Evolutionary conservation across 2,888 invertebrate species (phyloP), one percentile per base, ranked within the genome.

Genomic region (Empis livida): DNA sequence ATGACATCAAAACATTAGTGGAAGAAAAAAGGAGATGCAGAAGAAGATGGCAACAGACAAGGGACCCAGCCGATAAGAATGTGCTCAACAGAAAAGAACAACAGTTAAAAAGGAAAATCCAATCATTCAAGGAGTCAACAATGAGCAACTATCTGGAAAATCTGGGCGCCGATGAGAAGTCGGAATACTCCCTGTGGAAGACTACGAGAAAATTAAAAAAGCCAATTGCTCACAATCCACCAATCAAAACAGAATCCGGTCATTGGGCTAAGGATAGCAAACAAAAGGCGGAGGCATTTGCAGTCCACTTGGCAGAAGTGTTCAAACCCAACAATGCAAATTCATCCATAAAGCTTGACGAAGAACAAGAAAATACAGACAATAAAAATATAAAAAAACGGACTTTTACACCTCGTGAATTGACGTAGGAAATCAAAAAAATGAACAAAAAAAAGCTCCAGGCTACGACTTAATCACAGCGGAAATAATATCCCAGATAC

Each of bases 381-480:
- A 15, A 11, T 15, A 38, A 3, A 14, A 15, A 14, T 10, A 45
- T 11, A 20, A n/a, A 44, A 35, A 5, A 37, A 20, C n/a, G n/a
- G n/a, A n/a, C n/a, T n/a, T 5, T 20, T 20, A 20, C 20, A 20
- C 20, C 20, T 20, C 20, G 20, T 20, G 20, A 20, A 20, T 20
- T 20, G 20, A 20, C 20, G 3, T 3, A 20, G 4, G 20, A 20
- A 20, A 20, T 20, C 3, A 11, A 44, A 44, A 43, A 46, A n/a
- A 37, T 52, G 17, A 46, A 49, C 20, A 42, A 16, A 52, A 50
- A 47, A 56, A 55, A 52, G 46, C 52, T 20, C 53, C 57, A 16
- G 57, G 55, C 6, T 53, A 49, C 20, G 60, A 59, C 43, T 48
- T 55, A 16, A 57, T 61, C 5, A 58, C 53, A 14, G 55, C 52